Evolutionary conservation across 2,113 vertebrate species (phyloP).

Genomic region (Chloroceryle aenea): DNA sequence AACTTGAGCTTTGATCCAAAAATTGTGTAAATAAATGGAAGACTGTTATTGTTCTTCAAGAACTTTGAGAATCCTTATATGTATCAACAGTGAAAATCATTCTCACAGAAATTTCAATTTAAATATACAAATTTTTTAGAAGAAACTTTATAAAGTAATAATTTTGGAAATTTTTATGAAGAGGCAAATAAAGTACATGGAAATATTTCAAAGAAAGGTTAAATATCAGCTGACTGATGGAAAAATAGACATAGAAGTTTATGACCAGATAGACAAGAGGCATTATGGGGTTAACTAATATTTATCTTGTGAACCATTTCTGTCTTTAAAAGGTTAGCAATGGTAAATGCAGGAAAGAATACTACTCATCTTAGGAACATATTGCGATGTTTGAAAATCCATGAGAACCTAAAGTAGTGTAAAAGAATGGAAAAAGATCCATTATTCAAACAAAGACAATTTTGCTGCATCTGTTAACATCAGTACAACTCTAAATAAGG

Average conservation of each 20-base stretch:
- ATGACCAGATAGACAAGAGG: not conserved
- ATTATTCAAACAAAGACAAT: not conserved
- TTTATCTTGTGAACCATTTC: not conserved
- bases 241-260: not conserved
- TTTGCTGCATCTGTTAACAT: not conserved
- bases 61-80: not conserved
- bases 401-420: not conserved
- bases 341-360: not conserved
- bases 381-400: not conserved
- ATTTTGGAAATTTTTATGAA: not conserved
- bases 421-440: not conserved
- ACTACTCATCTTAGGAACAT: not conserved
- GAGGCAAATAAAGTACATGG: not conserved
- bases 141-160: not conserved
- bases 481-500: not conserved
- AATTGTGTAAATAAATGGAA: not conserved
- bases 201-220: not conserved
- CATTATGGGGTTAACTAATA: not conserved
- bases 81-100: not conserved
- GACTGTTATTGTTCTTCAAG: not conserved
- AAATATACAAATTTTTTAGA: not conserved
- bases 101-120: not conserved
- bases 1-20: not conserved
- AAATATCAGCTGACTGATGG: not conserved
- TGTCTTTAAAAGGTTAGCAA: not conserved